Conservation (phyloP, 30 jellyfish, hydroid and myxozoan genomes). For the Clytia hemisphaerica region DNA sequence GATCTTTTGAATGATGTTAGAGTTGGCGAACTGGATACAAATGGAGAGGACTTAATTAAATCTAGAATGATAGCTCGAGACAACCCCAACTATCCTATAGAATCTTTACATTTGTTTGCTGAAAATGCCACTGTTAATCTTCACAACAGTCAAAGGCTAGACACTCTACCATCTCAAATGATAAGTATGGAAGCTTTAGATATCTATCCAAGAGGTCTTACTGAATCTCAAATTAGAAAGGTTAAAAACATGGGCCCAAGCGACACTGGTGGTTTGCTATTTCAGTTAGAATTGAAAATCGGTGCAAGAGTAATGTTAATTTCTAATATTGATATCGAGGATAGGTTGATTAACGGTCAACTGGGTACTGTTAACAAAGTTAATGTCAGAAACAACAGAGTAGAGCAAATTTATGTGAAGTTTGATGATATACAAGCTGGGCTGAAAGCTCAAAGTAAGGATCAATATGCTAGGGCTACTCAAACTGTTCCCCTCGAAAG, state of each 20-base stretch:
- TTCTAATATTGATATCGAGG: background rate
- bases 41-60: background rate
- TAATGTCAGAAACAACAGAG: background rate
- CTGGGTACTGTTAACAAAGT: constrained; percentile 15
- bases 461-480: background rate
- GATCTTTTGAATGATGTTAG: constrained; percentile 20
- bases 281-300: background rate
- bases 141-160: constrained; percentile 12
- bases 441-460: background rate
- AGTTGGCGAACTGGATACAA: background rate
- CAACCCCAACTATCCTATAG: constrained; percentile 3
- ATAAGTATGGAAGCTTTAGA: background rate
- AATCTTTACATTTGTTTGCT: constrained; percentile 15
- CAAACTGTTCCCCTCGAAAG: constrained; percentile 15
- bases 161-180: background rate
- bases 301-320: constrained; percentile 33
- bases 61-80: constrained; percentile 2
- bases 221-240: background rate
- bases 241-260: constrained; percentile 1
- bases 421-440: constrained; percentile 34
- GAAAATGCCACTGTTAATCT: constrained; percentile 25
- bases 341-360: constrained; percentile 36
- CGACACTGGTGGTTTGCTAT: constrained; percentile 23
- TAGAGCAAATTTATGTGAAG: background rate
- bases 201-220: constrained; percentile 6